A percentile compares a stretch with the other conserved stretches of the same genome.
Evolutionary conservation across 2,113 vertebrate genomes (phyloP).

Genomic region (Orientallactaga bullata): DNA sequence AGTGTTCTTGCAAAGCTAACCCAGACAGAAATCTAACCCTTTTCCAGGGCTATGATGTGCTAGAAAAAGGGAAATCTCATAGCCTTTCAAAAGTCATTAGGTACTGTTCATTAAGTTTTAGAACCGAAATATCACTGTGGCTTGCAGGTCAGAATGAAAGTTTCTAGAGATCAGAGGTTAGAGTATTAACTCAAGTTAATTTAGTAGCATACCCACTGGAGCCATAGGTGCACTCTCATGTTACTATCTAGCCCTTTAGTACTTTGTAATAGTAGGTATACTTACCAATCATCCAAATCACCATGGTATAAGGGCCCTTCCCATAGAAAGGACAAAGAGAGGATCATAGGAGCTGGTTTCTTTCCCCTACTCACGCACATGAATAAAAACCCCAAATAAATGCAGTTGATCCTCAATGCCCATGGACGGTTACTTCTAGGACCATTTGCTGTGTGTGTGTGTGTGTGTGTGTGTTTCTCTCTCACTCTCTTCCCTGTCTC

Average conservation of each 20-base stretch:
- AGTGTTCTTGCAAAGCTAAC: neutral
- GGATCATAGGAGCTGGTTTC: neutral
- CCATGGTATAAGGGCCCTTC: neutral
- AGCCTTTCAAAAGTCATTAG: neutral
- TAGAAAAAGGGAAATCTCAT: neutral
- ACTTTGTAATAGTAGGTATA: neutral
- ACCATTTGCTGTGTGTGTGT: too few relatives aligned
- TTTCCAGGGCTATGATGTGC: neutral
- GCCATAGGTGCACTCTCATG: neutral
- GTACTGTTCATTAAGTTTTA: neutral
- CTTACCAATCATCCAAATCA: neutral
- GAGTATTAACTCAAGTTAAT: neutral
- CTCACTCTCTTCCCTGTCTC: too few relatives aligned
- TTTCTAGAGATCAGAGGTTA: neutral
- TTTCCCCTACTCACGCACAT: neutral
- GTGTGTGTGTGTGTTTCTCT: too few relatives aligned
- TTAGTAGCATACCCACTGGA: neutral
- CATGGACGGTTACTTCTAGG: neutral
- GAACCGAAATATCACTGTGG: neutral
- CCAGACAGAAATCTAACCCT: neutral
- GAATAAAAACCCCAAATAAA: neutral
- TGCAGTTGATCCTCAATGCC: neutral
- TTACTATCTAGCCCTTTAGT: neutral
- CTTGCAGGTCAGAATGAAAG: neutral
- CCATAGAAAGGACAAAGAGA: neutral